phyloP scores from a whole-genome alignment of 92 coral and sea anemone species.

The Pocillopora grandis region DNA sequence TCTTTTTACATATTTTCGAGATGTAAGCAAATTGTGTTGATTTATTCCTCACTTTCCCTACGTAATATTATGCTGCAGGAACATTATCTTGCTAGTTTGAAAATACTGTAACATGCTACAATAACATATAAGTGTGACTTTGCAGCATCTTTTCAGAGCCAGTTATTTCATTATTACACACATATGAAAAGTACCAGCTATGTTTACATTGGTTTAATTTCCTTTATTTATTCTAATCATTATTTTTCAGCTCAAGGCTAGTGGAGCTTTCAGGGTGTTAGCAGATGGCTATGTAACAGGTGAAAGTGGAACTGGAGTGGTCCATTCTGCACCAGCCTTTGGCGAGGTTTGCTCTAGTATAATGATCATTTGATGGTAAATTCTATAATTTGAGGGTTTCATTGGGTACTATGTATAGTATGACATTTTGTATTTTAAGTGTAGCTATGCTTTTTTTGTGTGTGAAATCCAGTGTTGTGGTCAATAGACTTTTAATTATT shows the following conservation, averaged over 20 bases:
- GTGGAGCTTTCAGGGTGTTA: slow-evolving; percentile 94
- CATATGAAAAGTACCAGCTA: too few species aligned
- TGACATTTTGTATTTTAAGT: too few species aligned
- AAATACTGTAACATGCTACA: too few species aligned
- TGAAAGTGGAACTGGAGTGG: slow-evolving; percentile 98
- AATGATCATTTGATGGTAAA: too few species aligned
- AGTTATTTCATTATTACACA: neutral
- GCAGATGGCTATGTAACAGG: slow-evolving; percentile 92
- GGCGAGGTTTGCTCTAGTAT: slow-evolving; percentile 80
- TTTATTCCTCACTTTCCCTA: neutral
- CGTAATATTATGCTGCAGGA: too few species aligned
- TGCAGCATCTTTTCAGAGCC: neutral
- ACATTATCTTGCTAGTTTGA: neutral
- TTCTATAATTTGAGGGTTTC: too few species aligned
- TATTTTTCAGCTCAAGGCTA: slow-evolving; percentile 56
- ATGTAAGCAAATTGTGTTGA: slow-evolving; percentile 49
- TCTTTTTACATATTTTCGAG: slow-evolving; percentile 82
- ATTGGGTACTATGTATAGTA: too few species aligned
- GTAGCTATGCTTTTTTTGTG: too few species aligned
- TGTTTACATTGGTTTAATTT: too few species aligned
- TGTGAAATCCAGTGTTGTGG: too few species aligned
- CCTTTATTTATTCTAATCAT: neutral
- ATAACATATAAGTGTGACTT: neutral
- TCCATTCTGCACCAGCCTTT: slow-evolving; percentile 99
- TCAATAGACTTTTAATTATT: too few species aligned